Conservation (phyloP, 2,888 invertebrate species). For the Capitulum mitella region DNA sequence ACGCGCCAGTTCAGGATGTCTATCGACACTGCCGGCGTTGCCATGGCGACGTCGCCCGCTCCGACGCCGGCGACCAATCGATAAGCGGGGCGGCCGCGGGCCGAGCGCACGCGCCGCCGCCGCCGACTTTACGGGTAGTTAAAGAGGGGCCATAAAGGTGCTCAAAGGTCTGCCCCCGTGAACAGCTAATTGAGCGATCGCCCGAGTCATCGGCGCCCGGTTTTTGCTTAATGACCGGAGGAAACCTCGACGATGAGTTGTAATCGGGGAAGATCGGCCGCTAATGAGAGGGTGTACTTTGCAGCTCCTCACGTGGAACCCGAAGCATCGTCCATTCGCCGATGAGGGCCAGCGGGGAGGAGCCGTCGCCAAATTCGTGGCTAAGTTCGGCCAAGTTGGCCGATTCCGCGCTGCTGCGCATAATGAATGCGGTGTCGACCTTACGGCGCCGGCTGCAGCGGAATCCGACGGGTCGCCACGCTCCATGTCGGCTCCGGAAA, state of each 20-base stretch:
- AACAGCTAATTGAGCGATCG: background rate
- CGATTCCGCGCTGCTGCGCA: no score
- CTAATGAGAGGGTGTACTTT: background rate
- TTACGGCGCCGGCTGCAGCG: no score
- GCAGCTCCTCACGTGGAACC: background rate
- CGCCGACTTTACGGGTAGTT: background rate
- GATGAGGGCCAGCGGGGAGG: no score
- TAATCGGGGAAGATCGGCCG: background rate
- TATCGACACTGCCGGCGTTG: slow-evolving; percentile 1
- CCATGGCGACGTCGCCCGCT: background rate
- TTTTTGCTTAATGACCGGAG: background rate
- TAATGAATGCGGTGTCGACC: no score
- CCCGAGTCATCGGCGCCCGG: background rate
- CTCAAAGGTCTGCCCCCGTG: background rate
- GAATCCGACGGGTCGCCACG: no score
- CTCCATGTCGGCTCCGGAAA: no score
- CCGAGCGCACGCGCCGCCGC: background rate
- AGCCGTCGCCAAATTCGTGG: no score
- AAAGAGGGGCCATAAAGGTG: background rate
- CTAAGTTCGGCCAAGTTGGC: no score
- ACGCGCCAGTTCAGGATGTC: background rate
- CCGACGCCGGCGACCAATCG: background rate
- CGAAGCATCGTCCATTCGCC: background rate
- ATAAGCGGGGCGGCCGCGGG: background rate
- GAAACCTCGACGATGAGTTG: background rate